Conservation (phyloP, 2,113 vertebrate species). For the Phoenicopterus ruber region DNA sequence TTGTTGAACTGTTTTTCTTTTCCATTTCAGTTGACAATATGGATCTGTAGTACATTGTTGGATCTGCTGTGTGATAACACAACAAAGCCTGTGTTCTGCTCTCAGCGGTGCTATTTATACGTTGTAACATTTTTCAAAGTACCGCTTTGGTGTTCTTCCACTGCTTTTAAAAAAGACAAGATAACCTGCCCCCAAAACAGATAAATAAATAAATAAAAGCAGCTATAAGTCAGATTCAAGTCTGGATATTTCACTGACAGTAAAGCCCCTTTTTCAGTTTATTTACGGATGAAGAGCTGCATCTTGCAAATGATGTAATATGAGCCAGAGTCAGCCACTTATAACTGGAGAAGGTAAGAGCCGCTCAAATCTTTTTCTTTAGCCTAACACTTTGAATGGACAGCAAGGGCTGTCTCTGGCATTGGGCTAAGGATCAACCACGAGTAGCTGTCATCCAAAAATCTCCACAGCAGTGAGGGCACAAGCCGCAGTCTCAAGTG, state of each 20-base stretch:
- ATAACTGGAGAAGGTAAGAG: not conserved
- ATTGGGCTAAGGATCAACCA: not conserved
- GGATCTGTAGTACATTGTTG: slow-evolving; percentile 60
- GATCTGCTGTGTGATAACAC: slow-evolving; percentile 53
- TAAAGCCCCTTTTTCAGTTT: not conserved
- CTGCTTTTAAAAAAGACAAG: not conserved
- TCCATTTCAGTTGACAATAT: slow-evolving; percentile 60
- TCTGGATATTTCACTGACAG: not conserved
- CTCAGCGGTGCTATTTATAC: slow-evolving; percentile 48
- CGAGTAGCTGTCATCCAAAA: not conserved
- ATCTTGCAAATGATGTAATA: not conserved
- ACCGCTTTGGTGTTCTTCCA: not conserved
- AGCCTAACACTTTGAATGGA: not conserved
- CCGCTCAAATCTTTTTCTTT: not conserved
- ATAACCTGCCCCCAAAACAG: not conserved
- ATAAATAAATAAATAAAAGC: not conserved
- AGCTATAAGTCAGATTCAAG: not conserved
- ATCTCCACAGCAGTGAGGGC: not conserved
- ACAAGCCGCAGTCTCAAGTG: not conserved
- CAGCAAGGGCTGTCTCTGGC: not conserved
- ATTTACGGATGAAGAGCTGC: not conserved
- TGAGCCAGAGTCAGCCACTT: not conserved
- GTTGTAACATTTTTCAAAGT: slow-evolving; percentile 46
- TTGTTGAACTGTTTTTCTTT: slow-evolving; percentile 62
- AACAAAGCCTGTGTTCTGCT: slow-evolving; percentile 57